Base-by-base conservation (phyloP, 2,797 vertebrate genomes). In the Danionella dracula region DNA sequence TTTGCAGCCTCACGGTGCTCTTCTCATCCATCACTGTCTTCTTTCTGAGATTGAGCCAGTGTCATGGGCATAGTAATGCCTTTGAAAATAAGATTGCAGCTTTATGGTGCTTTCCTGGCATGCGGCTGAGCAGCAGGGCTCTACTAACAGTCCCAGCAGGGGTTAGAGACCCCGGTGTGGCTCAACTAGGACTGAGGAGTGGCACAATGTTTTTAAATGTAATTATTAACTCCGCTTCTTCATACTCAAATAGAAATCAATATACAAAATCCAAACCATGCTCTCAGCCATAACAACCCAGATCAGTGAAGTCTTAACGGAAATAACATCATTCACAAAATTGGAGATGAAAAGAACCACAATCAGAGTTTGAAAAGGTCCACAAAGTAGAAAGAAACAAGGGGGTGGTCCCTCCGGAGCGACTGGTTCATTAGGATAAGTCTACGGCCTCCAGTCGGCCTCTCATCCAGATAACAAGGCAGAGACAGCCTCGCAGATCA, bases 81-180 rank as follows among this genome's bases (percentile, higher is more conserved):
- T 89, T 88, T 92, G 89, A 92, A 91, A 86, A 76, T 62, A 79
- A 79, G 85, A 90, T 90, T 90, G 85, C 90, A 79, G 84, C 82
- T 85, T 88, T 86, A 84, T 79, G 84, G 84, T 82, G 84, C 81
- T 83, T 86, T 85, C 83, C 82, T 79, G 82, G 72, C 79, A 81
- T 84, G 80, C 79, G 80, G 81, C 68, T 72, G 71, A 82, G 80
- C 87, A 82, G 86, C 84, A 82, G 80, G 85, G 82, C 72, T 86
- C 54, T 84, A 81, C 90, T 90, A 92, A 92, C 90, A 86, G 88
- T 83, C 79, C 76, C 83, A 87, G 78, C 76, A 84, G 71, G 68
- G 58, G 62, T 27, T 50, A 12, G 45, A 53, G 60, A 53, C 50
- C 68, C 48, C 16, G 31, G 19, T 48, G 70, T 15, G 46, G 58